Evolutionary conservation across 2,797 vertebrate species (phyloP).

Genomic region (Lepilemur ruficaudatus): DNA sequence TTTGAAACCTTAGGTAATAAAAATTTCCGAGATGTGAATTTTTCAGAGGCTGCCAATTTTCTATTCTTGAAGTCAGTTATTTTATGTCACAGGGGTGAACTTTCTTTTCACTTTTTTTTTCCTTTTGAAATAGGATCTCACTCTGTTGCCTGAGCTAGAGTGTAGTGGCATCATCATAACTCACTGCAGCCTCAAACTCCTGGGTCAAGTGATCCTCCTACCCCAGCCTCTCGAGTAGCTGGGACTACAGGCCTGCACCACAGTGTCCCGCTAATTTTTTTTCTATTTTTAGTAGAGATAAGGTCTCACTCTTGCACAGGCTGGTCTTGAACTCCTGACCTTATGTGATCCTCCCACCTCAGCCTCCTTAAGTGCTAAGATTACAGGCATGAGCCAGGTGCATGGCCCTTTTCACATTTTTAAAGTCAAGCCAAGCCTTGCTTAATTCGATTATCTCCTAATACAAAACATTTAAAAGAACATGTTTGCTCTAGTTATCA

Average conservation of each 20-base stretch:
- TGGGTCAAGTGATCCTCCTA: not conserved
- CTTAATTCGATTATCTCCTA: not conserved
- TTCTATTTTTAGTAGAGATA: not conserved
- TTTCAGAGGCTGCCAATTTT: not conserved
- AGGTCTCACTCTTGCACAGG: not conserved
- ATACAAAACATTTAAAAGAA: slow-evolving; percentile 33
- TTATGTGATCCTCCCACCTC: not conserved
- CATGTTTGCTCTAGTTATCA: not conserved
- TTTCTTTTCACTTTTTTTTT: not conserved
- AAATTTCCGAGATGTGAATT: not conserved
- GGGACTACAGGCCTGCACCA: not conserved
- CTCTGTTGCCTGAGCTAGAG: not conserved
- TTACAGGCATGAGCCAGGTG: not conserved
- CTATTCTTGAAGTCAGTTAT: slow-evolving; percentile 14
- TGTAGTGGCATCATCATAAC: not conserved
- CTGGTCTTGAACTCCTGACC: not conserved
- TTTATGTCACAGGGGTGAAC: not conserved
- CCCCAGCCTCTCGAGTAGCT: not conserved
- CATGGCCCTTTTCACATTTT: not conserved
- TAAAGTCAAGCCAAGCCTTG: not conserved
- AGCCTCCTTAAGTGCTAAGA: not conserved
- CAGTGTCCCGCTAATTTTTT: not conserved
- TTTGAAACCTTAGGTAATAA: not conserved
- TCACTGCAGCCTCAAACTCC: not conserved
- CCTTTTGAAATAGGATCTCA: not conserved